phyloP scores from a whole-genome alignment of 2,113 vertebrate genomes.

The Oncorhynchus gorbuscha region DNA sequence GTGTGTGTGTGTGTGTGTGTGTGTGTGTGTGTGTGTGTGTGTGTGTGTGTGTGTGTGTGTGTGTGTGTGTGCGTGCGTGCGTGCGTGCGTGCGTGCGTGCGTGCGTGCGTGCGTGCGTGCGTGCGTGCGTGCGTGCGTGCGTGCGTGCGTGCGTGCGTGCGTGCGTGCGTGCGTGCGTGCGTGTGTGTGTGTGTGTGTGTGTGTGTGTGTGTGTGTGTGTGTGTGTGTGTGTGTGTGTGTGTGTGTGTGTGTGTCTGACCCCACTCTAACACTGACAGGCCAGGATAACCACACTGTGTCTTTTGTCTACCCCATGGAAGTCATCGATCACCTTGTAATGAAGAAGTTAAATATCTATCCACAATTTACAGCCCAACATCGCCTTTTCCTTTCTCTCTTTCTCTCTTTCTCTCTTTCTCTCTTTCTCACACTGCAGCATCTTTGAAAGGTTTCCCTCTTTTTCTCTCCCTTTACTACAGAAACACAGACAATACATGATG shows the following conservation, averaged over 20 bases:
- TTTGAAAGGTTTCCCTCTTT: constrained; percentile 36
- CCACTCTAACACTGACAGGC: background rate
- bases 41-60: too few species aligned
- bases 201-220: background rate
- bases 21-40: too few species aligned
- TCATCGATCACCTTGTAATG: background rate
- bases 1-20: too few species aligned
- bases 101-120: too few species aligned
- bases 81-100: background rate
- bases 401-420: background rate
- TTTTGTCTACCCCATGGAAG: background rate
- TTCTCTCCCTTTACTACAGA: constrained; percentile 22
- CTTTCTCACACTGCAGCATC: background rate
- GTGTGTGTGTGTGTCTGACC: background rate
- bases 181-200: too few species aligned
- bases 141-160: too few species aligned
- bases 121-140: too few species aligned
- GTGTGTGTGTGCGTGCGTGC: too few species aligned
- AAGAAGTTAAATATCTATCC: background rate
- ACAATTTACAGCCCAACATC: background rate
- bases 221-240: too few species aligned
- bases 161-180: too few species aligned
- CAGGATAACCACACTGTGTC: background rate
- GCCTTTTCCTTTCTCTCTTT: background rate
- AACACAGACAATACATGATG: background rate